Evolutionary conservation across 1,140 invertebrate genomes (phyloP), one percentile per base, ranked within the genome.

Genomic region (Lepidurus apus): DNA sequence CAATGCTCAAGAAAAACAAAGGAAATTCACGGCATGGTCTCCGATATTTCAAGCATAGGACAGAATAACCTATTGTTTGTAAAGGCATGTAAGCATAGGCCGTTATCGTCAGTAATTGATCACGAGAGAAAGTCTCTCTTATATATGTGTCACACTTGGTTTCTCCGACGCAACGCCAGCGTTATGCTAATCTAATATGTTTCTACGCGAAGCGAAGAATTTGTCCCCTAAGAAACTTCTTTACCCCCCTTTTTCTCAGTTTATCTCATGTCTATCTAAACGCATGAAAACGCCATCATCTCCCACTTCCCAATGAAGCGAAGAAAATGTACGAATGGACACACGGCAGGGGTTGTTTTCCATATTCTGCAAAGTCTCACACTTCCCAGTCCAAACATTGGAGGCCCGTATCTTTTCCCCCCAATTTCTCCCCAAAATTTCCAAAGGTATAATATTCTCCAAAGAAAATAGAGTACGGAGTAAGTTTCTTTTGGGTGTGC

Each of bases 361-460:
- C 53, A 21, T 65, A 65, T 65, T 65, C 53, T 65, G 53, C 53
- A 65, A 65, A 65, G n/a, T 65, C 53, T 65, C 17, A 65, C 53
- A 65, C 21, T 65, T 65, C 53, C 53, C 53, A 9, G 53, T 65
- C 53, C 53, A 65, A 65, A 65, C 53, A 65, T n/a, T 13, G 8
- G 6, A 47, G 21, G 53, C 53, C 53, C n/a, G 53, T 65, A 21
- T 65, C 21, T 21, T n/a, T 65, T 65, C 13, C 13, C 21, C 53
- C 13, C 13, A n/a, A 13, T 10, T 7, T 21, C 21, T 17, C 53
- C 6, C 17, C 6, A 65, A 65, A 65, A 65, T 65, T 21, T 65
- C 17, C 21, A 65, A 21, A 65, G 53, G 21, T 65, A n/a, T 65
- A n/a, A 5, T 21, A 13, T 65, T 21, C 53, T 65, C 9, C 0